Conservation (phyloP, 53 echinoderm and acorn worm species). For the Henricia sp. region DNA sequence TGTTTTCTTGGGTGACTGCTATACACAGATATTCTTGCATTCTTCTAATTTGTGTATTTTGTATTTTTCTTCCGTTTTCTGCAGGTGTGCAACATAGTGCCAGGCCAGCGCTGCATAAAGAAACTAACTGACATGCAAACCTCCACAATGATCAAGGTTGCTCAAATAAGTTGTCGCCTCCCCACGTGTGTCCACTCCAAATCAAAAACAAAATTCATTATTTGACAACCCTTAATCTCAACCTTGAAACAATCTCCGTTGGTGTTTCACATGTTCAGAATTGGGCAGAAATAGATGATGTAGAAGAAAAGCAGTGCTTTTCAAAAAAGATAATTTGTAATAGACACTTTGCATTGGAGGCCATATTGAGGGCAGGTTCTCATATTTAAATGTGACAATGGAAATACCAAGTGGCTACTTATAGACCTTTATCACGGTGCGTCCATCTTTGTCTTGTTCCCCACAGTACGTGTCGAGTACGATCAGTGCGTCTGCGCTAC, state of each 20-base stretch:
- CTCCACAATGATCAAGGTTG: conserved; percentile 99
- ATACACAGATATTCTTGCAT: no score
- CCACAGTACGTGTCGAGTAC: no score
- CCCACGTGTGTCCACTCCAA: conserved; percentile 51
- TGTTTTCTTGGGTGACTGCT: no score
- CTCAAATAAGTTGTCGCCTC: conserved; percentile 70
- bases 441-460: no score
- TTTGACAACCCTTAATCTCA: background rate
- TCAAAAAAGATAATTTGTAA: no score
- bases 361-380: no score
- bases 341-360: no score
- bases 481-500: no score
- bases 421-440: no score
- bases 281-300: background rate
- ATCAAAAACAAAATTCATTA: background rate
- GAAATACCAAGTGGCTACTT: no score
- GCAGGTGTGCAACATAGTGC: conserved; percentile 99
- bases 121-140: conserved; percentile 99
- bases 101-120: conserved; percentile 99
- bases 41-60: conserved; percentile 7
- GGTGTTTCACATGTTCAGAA: conserved; percentile 24
- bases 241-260: background rate
- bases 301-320: no score
- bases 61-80: background rate
- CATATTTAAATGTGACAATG: no score